Base-by-base conservation (phyloP, 2,888 invertebrate species). In the Eupelmus urozonus region DNA sequence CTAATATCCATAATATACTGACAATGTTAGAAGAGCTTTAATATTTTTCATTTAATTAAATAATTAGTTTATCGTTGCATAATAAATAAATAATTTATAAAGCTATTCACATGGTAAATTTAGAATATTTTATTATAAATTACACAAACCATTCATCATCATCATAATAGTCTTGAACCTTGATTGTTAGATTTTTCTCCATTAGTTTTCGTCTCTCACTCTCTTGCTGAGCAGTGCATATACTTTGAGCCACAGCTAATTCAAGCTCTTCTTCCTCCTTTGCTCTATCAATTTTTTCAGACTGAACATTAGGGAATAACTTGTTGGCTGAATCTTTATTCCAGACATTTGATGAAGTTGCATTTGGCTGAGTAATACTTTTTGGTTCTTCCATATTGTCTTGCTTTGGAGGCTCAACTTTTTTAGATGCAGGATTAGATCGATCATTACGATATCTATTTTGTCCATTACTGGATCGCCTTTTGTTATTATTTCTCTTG, bases 251-350 rank as follows among this genome's bases (percentile, higher is more conserved):
- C 1, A 82, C 11, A 7, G 82, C 82, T 29, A 45, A 34, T 7
- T 63, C 73, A 1, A 83, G 18, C 59, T 80, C 66, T 7, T 83
- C 83, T 13, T 81, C 80, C 9, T 84, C 80, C 7, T 78, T 76
- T 13, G 66, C 1, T 55, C 74, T 71, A 20, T 81, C 69, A 9
- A 72, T n/a, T 4, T 45, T 11, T 3, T 18, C n/a, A 18, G 72
- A 55, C 2, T 63, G 66, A 13, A 70, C 55, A 57, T 82, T 80
- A 4, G 79, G 73, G 53, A 83, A 84, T 4, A 82, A 62, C 18
- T 59, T 34, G 0, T 70, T 71, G 0, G 75, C 70, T 2, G 71
- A 13, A 34, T 78, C 76, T 9, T 55, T 63, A 45, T 42, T 53
- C 78, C 78, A 74, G 45, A 51, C n/a, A 51, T 18, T 49, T 18